Conservation (phyloP, 2,888 invertebrate genomes). For the Torymus texanus region DNA sequence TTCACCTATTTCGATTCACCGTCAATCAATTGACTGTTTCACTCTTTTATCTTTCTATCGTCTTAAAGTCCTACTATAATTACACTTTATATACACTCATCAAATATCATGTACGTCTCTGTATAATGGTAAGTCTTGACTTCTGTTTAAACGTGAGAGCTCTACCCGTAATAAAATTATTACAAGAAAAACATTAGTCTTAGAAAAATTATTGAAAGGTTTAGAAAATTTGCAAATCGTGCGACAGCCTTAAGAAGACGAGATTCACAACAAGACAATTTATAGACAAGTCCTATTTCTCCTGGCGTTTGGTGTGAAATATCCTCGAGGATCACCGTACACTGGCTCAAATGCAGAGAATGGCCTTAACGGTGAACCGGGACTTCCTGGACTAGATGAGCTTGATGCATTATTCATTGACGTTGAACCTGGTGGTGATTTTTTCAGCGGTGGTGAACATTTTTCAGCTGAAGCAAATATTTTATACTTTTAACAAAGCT, state of each 20-base stretch:
- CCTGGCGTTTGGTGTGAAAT: constrained; percentile 65
- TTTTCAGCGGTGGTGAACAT: constrained; percentile 69
- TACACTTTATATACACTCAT: constrained; percentile 56
- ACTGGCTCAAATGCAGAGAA: constrained; percentile 69
- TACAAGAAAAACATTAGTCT: constrained; percentile 38
- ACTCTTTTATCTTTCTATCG: constrained; percentile 18
- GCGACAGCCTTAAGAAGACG: constrained; percentile 1
- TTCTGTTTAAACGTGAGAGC: constrained; percentile 24
- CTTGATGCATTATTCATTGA: constrained; percentile 61
- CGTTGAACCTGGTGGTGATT: constrained; percentile 62
- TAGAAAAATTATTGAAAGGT: constrained; percentile 35
- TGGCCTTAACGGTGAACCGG: constrained; percentile 67
- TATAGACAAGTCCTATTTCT: constrained; percentile 61
- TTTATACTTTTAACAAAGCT: no score
- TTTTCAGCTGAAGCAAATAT: constrained; percentile 64
- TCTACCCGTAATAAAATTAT: constrained; percentile 39
- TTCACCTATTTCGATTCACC: constrained; percentile 7
- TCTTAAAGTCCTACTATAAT: constrained; percentile 45
- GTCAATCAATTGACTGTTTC: constrained; percentile 34
- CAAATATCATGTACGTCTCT: constrained; percentile 49
- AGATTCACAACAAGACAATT: constrained; percentile 1
- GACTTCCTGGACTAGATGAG: constrained; percentile 65
- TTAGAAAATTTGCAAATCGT: constrained; percentile 18
- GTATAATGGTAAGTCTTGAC: constrained; percentile 38
- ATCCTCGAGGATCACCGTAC: constrained; percentile 69